Evolutionary conservation across 1,140 invertebrate species (phyloP).

Genomic region (Listronotus oregonensis): DNA sequence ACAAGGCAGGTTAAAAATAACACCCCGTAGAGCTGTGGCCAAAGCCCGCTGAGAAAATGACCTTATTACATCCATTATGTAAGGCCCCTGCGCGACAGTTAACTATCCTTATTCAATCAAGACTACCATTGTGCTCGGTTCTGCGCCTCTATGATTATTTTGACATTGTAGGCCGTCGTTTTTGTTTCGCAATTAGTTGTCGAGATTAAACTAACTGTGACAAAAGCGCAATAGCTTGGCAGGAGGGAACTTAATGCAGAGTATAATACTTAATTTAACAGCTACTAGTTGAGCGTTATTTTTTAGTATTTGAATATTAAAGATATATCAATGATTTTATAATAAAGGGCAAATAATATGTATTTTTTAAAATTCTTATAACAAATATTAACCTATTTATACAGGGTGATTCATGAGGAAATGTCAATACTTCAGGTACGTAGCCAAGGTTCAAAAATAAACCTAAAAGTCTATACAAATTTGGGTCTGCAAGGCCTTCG

Average conservation of each 20-base stretch:
- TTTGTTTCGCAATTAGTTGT: conserved; percentile 19
- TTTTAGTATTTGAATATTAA: too few relatives aligned
- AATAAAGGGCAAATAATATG: too few relatives aligned
- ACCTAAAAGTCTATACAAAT: too few relatives aligned
- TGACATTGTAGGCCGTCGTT: conserved; percentile 27
- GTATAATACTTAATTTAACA: neutral
- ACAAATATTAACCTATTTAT: too few relatives aligned
- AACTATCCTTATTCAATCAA: conserved; percentile 43
- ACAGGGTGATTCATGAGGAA: too few relatives aligned
- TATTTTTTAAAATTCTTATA: too few relatives aligned
- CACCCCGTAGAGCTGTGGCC: neutral
- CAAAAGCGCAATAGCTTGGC: conserved; percentile 1
- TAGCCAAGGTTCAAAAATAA: too few relatives aligned
- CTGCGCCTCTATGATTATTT: conserved; percentile 31
- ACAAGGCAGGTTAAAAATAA: neutral
- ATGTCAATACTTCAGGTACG: too few relatives aligned
- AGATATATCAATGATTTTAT: too few relatives aligned
- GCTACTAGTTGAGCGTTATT: too few relatives aligned
- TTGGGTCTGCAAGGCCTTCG: too few relatives aligned
- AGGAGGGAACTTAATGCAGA: neutral
- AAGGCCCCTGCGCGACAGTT: conserved; percentile 24
- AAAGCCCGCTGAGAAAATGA: conserved; percentile 33
- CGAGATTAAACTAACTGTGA: conserved; percentile 3
- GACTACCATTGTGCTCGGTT: conserved; percentile 26
- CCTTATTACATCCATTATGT: conserved; percentile 36